Conservation (phyloP, 2,113 vertebrate genomes). For the Deroptyus accipitrinus region DNA sequence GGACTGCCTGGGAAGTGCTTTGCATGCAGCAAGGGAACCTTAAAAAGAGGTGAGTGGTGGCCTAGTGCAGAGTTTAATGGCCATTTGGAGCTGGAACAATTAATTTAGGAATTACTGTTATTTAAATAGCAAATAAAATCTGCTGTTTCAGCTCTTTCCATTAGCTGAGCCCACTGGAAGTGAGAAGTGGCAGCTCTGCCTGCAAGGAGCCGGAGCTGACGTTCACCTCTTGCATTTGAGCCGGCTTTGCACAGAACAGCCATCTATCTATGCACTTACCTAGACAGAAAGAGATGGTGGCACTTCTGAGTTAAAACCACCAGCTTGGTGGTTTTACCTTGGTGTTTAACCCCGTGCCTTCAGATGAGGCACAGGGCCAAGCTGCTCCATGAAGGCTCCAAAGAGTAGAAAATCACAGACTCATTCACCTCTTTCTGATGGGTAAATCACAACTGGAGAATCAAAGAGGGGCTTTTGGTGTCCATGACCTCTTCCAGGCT, state of each 20-base stretch:
- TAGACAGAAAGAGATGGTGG: not conserved
- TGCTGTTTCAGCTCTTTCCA: not conserved
- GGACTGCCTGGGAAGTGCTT: not conserved
- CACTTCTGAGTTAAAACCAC: not conserved
- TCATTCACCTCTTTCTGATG: not conserved
- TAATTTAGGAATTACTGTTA: not conserved
- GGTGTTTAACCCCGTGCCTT: too few relatives aligned
- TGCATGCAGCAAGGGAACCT: fast-evolving
- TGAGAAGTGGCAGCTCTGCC: not conserved
- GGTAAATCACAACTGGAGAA: fast-evolving
- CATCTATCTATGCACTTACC: fast-evolving
- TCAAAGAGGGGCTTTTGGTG: too few relatives aligned
- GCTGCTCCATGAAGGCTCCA: not conserved
- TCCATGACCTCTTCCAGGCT: not conserved
- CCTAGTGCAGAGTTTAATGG: not conserved
- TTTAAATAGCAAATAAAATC: not conserved
- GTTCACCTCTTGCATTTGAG: not conserved
- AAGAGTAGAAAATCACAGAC: too few relatives aligned
- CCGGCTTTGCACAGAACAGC: not conserved
- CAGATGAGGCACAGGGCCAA: not conserved
- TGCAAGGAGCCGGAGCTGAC: fast-evolving
- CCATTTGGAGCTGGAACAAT: not conserved
- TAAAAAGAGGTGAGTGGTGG: fast-evolving
- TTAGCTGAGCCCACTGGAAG: not conserved
- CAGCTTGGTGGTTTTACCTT: too few relatives aligned